phyloP scores from a whole-genome alignment of 2,888 invertebrate species.

The Agrochola lota region DNA sequence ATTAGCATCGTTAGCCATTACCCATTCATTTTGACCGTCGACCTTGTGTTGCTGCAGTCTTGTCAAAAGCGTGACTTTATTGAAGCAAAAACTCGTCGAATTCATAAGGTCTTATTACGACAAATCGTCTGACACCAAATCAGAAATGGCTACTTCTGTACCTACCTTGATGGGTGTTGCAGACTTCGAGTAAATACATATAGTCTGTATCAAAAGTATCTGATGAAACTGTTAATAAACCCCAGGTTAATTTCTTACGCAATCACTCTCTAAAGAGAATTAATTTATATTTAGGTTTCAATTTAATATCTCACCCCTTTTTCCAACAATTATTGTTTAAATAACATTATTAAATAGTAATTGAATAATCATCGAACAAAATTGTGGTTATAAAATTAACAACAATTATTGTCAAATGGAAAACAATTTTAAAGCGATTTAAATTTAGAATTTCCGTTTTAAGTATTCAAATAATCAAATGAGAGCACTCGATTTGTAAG shows the following conservation, averaged over 20 bases:
- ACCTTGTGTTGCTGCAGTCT: conserved; percentile 38
- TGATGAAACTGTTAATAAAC: not conserved
- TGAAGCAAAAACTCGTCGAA: conserved; percentile 45
- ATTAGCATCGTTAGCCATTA: conserved; percentile 25
- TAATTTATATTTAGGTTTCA: too few species aligned
- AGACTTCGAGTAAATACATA: not conserved
- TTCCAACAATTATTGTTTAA: not conserved
- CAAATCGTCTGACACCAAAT: conserved; percentile 11
- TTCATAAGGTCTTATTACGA: conserved; percentile 51
- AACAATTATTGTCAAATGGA: not conserved
- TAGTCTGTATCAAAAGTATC: not conserved
- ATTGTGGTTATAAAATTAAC: not conserved
- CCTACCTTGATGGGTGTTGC: not conserved
- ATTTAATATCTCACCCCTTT: not conserved
- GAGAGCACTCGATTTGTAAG: not conserved
- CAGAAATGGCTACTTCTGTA: not conserved
- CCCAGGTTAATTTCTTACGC: too few species aligned
- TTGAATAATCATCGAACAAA: too few species aligned
- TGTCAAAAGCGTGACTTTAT: conserved; percentile 48
- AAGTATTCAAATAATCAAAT: not conserved
- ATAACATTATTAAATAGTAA: too few species aligned
- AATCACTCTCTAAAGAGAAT: not conserved
- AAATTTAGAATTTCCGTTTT: not conserved
- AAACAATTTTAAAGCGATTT: not conserved
- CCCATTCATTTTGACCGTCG: conserved; percentile 41